Conservation (phyloP, 2,797 vertebrate genomes). For the Tinamus major region DNA sequence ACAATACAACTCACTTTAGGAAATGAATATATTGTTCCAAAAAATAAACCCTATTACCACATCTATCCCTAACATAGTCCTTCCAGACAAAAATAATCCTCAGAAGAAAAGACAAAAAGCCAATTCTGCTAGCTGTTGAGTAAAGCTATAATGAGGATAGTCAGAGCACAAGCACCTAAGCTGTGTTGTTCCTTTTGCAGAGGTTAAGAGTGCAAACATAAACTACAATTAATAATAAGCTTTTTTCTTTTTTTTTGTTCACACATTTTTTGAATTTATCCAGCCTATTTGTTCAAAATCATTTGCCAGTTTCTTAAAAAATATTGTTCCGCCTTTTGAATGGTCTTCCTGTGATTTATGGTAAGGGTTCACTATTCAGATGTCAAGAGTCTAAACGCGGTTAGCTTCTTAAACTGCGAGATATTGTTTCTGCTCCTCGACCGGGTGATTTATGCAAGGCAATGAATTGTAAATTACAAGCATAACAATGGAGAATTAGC, state of each 20-base stretch:
- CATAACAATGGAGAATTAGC: background rate
- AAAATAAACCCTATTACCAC: background rate
- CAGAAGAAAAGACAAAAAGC: background rate
- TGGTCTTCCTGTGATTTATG: background rate
- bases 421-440: background rate
- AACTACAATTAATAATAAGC: background rate
- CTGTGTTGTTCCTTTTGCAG: background rate
- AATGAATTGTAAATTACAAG: conserved; percentile 26
- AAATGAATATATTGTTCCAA: background rate
- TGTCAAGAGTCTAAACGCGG: background rate
- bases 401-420: background rate
- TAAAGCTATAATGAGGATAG: background rate
- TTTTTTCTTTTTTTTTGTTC: background rate
- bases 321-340: background rate
- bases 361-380: background rate
- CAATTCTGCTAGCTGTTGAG: background rate
- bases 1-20: background rate
- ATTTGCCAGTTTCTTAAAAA: background rate
- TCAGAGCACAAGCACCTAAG: background rate
- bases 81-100: background rate
- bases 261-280: background rate
- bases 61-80: background rate
- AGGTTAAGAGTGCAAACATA: background rate
- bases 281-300: background rate
- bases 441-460: background rate